Percentiles rank a stretch among this genome's conserved stretches.
Conservation (phyloP, 37 sponge, comb jelly and placozoan genomes). For the Chondrilla cf. caribensis region DNA sequence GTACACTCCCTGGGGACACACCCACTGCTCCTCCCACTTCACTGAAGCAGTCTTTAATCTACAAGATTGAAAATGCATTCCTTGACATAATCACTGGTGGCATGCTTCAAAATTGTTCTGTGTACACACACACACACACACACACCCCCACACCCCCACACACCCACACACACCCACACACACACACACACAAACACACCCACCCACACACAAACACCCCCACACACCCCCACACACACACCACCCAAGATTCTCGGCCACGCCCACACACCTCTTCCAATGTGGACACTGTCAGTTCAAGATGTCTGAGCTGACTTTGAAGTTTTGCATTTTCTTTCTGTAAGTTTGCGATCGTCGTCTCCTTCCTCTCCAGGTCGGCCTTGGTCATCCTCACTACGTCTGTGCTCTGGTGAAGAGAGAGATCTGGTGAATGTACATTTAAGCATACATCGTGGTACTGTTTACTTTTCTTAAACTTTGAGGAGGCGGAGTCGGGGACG, state of each 20-base stretch:
- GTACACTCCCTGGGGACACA: neutral
- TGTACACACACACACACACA: neutral
- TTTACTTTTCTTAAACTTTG: no score
- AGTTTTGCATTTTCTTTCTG: neutral
- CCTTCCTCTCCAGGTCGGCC: neutral
- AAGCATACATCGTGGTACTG: no score
- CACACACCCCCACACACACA: no score
- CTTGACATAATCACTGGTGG: no score
- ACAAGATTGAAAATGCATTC: no score
- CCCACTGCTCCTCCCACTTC: neutral
- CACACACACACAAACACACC: neutral
- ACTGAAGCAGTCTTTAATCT: neutral
- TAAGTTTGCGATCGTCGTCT: neutral
- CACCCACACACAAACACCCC: neutral
- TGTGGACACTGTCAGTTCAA: neutral
- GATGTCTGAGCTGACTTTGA: neutral
- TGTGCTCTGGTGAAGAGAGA: neutral
- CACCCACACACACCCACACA: neutral
- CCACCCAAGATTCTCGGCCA: no score
- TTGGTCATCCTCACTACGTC: slow-evolving; percentile 7
- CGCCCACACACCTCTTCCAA: slow-evolving; percentile 2
- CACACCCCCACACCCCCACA: neutral
- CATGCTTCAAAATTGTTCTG: neutral
- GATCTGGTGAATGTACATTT: no score
- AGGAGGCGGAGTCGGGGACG: no score